Percentiles rank a stretch among this genome's conserved stretches.
phyloP scores from a whole-genome alignment of 2,888 invertebrate species.

The Lithophane socia region DNA sequence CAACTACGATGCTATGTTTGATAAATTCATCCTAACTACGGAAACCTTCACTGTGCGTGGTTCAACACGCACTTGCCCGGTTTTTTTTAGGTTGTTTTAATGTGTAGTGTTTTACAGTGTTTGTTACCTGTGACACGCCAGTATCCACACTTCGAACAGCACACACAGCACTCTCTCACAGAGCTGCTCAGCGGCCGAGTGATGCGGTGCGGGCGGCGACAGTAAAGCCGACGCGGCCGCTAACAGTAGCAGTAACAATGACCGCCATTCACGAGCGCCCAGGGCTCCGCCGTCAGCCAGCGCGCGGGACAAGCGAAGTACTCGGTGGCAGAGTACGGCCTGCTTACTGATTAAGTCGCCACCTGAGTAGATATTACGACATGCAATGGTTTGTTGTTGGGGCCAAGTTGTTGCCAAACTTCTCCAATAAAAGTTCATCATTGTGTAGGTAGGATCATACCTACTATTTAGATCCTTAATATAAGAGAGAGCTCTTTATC shows the following conservation, averaged over 20 bases:
- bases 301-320: constrained; percentile 95
- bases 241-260: constrained; percentile 95
- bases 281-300: constrained; percentile 89
- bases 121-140: constrained; percentile 89
- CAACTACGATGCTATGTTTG: no score
- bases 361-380: constrained; percentile 86
- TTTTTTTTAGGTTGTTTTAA: no score
- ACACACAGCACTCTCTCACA: constrained; percentile 98
- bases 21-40: no score
- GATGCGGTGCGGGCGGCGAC: constrained; percentile 97
- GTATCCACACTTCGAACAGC: constrained; percentile 95
- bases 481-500: neutral
- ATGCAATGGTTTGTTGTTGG: neutral
- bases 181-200: constrained; percentile 98
- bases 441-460: neutral
- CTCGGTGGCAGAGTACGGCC: constrained; percentile 97
- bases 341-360: constrained; percentile 97
- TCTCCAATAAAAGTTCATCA: neutral
- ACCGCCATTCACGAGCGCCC: constrained; percentile 97
- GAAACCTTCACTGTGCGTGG: no score
- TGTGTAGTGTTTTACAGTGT: no score
- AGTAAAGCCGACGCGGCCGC: constrained; percentile 96
- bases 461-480: no score
- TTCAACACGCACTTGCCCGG: no score
- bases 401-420: neutral